Conservation (phyloP, 1,140 invertebrate species). For the Ceratina calcarata region DNA sequence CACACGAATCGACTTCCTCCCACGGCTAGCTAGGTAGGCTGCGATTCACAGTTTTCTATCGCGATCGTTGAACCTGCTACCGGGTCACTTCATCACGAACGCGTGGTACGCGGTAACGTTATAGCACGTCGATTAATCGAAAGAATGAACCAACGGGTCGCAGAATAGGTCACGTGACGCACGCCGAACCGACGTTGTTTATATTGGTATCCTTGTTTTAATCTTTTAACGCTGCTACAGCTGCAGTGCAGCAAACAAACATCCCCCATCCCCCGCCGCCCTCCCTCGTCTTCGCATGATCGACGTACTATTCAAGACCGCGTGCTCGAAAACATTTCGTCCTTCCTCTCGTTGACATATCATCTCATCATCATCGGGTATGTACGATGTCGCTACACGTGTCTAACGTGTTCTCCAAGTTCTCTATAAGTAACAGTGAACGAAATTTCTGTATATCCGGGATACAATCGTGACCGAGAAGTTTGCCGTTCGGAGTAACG, state of each 20-base stretch:
- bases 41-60: neutral
- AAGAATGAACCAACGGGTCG: too few species aligned
- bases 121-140: too few species aligned
- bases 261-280: too few species aligned
- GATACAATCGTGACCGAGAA: slow-evolving; percentile 21
- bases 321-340: neutral
- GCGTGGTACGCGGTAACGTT: too few species aligned
- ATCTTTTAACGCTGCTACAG: too few species aligned
- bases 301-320: too few species aligned
- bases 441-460: slow-evolving; percentile 13
- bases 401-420: slow-evolving; percentile 1
- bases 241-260: too few species aligned
- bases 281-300: too few species aligned
- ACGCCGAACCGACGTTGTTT: too few species aligned
- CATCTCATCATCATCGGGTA: neutral
- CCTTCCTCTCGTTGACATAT: slow-evolving; percentile 2
- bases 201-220: too few species aligned
- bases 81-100: too few species aligned
- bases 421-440: slow-evolving; percentile 3
- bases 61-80: neutral
- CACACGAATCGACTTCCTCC: neutral
- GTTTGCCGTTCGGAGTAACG: neutral
- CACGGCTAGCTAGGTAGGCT: neutral
- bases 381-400: neutral
- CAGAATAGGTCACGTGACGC: too few species aligned